phyloP scores from a whole-genome alignment of 53 echinoderm and acorn worm genomes.

The Hippasteria phrygiana region DNA sequence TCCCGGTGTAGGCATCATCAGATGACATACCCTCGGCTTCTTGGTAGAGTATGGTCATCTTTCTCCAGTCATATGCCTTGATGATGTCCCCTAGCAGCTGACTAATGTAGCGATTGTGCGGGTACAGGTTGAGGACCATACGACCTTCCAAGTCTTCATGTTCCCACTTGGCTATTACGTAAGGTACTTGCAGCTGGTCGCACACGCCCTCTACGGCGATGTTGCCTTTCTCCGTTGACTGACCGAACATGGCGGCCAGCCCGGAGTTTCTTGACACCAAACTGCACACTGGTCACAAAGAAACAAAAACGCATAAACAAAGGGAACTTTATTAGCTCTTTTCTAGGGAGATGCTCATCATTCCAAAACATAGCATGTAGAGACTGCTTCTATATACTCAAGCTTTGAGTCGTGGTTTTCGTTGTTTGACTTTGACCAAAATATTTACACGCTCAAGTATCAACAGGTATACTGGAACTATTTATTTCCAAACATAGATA shows the following conservation, averaged over 20 bases:
- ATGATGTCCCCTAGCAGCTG: slow-evolving; percentile 70
- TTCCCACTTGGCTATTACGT: slow-evolving; percentile 78
- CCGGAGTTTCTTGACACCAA: slow-evolving; percentile 62
- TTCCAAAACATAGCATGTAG: neutral
- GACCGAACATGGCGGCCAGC: slow-evolving; percentile 87
- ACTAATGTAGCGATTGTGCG: slow-evolving; percentile 70
- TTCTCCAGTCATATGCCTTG: slow-evolving; percentile 70
- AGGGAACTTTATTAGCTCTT: no score
- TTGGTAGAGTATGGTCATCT: slow-evolving; percentile 83
- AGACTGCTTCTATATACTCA: no score
- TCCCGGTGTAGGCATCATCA: neutral
- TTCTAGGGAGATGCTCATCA: no score
- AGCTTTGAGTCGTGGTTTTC: no score
- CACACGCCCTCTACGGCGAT: slow-evolving; percentile 82
- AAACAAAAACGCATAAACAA: neutral
- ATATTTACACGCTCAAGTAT: no score
- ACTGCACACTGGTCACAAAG: slow-evolving; percentile 67
- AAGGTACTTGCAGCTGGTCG: slow-evolving; percentile 77
- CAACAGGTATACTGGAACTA: no score
- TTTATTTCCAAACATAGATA: no score
- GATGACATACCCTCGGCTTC: slow-evolving; percentile 74
- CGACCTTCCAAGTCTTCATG: slow-evolving; percentile 39
- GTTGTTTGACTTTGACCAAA: no score
- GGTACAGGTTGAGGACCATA: slow-evolving; percentile 77
- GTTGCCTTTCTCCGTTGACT: slow-evolving; percentile 68